Conservation (phyloP, 2,113 vertebrate species). For the Lathamus discolor region DNA sequence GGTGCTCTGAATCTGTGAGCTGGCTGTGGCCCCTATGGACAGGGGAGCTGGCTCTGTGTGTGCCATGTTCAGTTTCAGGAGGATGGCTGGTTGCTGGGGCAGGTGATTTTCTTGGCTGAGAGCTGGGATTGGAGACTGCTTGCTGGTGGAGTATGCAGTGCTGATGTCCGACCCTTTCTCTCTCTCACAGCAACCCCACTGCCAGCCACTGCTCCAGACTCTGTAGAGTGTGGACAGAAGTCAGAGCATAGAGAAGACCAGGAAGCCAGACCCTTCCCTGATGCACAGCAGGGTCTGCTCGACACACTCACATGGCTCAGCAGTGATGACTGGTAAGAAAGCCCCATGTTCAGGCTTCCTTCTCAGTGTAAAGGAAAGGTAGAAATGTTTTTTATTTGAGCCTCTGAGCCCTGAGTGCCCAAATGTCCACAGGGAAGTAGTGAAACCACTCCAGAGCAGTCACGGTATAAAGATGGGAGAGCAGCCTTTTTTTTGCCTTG, state of each 20-base stretch:
- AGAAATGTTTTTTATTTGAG: no score
- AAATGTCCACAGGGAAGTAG: no score
- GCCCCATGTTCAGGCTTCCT: background rate
- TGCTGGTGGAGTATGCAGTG: background rate
- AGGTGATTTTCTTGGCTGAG: background rate
- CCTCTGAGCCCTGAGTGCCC: no score
- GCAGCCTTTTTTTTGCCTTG: background rate
- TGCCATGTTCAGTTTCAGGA: background rate
- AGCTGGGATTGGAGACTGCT: background rate
- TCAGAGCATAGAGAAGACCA: background rate
- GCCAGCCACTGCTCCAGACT: conserved; percentile 10
- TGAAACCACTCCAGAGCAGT: no score
- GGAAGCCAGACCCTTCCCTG: conserved; percentile 45
- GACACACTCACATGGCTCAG: conserved; percentile 46
- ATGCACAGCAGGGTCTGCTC: conserved; percentile 56
- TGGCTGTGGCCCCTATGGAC: background rate
- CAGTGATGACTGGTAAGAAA: conserved; percentile 72
- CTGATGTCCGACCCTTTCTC: background rate
- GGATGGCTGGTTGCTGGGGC: background rate
- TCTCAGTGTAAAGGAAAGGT: background rate
- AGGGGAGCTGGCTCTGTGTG: background rate
- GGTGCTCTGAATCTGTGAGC: background rate
- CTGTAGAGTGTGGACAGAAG: conserved; percentile 40
- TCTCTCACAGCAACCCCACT: conserved; percentile 43
- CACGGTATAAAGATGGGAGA: background rate